Evolutionary conservation across 2,888 invertebrate genomes (phyloP), one percentile per base, ranked within the genome.

Genomic region (Acrobasis consociella): DNA sequence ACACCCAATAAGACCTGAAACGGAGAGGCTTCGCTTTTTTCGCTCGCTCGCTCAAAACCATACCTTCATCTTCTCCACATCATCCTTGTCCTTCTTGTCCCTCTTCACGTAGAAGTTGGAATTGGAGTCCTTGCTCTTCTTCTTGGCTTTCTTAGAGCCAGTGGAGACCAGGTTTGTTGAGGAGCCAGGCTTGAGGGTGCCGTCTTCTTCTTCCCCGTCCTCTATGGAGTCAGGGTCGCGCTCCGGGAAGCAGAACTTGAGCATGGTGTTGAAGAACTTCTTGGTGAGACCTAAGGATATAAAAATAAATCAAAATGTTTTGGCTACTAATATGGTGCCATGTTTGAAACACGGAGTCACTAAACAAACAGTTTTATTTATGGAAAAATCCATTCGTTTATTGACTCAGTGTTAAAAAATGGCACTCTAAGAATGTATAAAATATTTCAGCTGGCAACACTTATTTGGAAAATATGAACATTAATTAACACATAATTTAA

Each of bases 171-270:
- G 80, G 66, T 88, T 87, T 22, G 87, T 71, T 53, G 85, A 80
- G 60, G 94, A 76, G 53, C 78, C 72, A 0, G 81, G 70, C 72
- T 82, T 74, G 77, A 78, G 93, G 80, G 74, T 91, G 74, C 83
- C 83, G 56, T 86, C 90, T 3, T 90, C 89, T 31, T 95, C 95
- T 0, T 95, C 94, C 0, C 93, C 95, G 2, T 94, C 94, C 77
- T 97, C 97, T 65, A 96, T 95, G 37, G 96, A 95, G 76, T 98
- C 97, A 0, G 96, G 96, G 83, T 97, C 97, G 68, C 98, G 95
- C 86, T 98, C 98, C 1, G 99, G 98, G 85, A 99, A 99, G 87
- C 99, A 99, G 88, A 99, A 99, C 87, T 97, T 97, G 77, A 99
- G 94, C 96, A 99, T 98, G 52, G 98, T 98, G 83, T 97, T 97